Conservation (phyloP, 1,140 invertebrate species). For the Rhopalosiphum padi region DNA sequence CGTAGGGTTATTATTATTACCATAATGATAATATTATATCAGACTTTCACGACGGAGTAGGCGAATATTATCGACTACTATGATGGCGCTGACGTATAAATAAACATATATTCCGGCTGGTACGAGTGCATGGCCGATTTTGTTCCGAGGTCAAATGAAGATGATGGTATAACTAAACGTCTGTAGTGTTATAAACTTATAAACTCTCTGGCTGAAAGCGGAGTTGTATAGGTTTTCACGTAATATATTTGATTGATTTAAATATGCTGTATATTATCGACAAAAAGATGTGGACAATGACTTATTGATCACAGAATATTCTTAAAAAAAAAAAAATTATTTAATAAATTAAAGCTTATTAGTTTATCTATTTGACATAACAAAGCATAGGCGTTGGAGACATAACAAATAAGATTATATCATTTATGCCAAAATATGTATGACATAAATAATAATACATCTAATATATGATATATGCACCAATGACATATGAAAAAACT, state of each 20-base stretch:
- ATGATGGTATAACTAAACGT: not conserved
- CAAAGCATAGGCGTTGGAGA: too few relatives aligned
- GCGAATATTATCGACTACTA: not conserved
- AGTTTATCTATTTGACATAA: not conserved
- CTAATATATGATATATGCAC: not conserved
- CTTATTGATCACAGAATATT: not conserved
- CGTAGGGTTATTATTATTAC: not conserved
- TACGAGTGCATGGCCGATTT: not conserved
- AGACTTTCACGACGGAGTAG: conserved; percentile 4
- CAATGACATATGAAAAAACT: not conserved
- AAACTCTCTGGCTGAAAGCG: not conserved
- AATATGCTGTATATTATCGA: not conserved
- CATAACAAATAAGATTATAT: not conserved
- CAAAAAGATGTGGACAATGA: not conserved
- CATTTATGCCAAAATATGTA: not conserved
- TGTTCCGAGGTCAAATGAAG: not conserved
- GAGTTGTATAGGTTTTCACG: not conserved
- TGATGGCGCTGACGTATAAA: not conserved
- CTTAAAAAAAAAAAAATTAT: not conserved
- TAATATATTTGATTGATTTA: not conserved
- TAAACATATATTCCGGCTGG: not conserved
- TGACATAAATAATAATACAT: not conserved
- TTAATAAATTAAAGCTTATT: not conserved
- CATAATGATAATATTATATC: not conserved
- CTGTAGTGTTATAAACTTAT: not conserved